Conservation (phyloP, 2,113 vertebrate genomes). For the Mus pahari region DNA sequence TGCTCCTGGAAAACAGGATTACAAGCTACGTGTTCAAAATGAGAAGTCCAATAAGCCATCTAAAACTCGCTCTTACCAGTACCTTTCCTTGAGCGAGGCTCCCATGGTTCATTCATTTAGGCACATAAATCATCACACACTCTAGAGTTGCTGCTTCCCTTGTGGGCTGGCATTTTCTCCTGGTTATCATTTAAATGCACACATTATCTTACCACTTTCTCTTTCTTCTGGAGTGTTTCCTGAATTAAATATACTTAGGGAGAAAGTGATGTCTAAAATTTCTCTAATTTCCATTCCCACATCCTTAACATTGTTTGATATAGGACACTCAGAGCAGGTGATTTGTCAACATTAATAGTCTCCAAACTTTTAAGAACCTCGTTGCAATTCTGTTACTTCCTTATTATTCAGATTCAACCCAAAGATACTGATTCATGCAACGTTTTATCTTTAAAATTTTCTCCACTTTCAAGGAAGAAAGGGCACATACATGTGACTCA, state of each 20-base stretch:
- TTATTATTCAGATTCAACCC: slow-evolving; percentile 58
- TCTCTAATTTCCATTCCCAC: slow-evolving; percentile 18
- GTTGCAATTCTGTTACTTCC: slow-evolving; percentile 31
- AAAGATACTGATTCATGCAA: slow-evolving; percentile 39
- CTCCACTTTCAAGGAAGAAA: slow-evolving; percentile 46
- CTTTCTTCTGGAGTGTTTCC: slow-evolving; percentile 27
- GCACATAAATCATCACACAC: slow-evolving; percentile 1
- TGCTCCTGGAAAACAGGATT: not conserved
- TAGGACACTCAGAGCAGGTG: not conserved
- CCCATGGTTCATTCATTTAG: not conserved
- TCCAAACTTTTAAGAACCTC: slow-evolving; percentile 61
- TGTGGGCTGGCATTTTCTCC: not conserved
- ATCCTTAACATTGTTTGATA: slow-evolving; percentile 52
- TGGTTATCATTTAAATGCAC: slow-evolving; percentile 62
- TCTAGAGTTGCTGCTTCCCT: not conserved
- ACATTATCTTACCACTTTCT: not conserved
- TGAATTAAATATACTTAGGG: slow-evolving; percentile 39
- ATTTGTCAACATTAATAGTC: slow-evolving; percentile 68
- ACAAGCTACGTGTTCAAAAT: not conserved
- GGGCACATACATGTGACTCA: not conserved
- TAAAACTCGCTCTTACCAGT: not conserved
- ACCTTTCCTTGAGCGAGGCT: not conserved
- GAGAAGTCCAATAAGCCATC: slow-evolving; percentile 7
- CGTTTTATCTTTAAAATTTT: slow-evolving; percentile 37
- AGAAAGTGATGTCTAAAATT: slow-evolving; percentile 40